Evolutionary conservation across 1,140 invertebrate species (phyloP).

Genomic region (Trichogramma pretiosum): DNA sequence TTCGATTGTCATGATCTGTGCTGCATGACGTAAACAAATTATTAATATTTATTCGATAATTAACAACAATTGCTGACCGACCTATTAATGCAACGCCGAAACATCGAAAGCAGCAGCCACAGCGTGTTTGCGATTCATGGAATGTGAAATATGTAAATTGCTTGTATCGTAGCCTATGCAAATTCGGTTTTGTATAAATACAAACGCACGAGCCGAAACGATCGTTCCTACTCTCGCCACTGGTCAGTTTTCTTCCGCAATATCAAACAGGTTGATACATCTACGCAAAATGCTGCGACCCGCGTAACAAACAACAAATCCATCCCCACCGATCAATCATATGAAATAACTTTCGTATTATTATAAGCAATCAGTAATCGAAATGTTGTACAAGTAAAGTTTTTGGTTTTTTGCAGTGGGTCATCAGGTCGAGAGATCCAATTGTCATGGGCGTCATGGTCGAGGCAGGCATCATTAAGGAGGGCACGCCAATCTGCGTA

Average conservation of each 20-base stretch:
- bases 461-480: constrained; percentile 90
- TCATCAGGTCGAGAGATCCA: constrained; percentile 96
- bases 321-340: no score
- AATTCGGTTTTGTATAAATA: background rate
- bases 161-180: no score
- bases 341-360: background rate
- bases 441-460: constrained; percentile 94
- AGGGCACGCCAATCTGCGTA: constrained; percentile 95
- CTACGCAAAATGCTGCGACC: constrained; percentile 5
- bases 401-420: constrained; percentile 71
- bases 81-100: no score
- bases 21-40: no score
- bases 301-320: no score
- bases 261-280: constrained; percentile 10
- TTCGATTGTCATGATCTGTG: no score
- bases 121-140: no score
- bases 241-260: constrained; percentile 5
- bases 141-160: no score
- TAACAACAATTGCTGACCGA: no score
- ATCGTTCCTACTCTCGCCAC: background rate
- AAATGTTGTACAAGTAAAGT: no score
- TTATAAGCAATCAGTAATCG: background rate
- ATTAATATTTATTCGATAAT: no score
- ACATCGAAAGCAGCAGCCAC: no score
- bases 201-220: background rate